Evolutionary conservation across 2,797 vertebrate genomes (phyloP), one percentile per base, ranked within the genome.

Genomic region (Sciurus vulgaris): DNA sequence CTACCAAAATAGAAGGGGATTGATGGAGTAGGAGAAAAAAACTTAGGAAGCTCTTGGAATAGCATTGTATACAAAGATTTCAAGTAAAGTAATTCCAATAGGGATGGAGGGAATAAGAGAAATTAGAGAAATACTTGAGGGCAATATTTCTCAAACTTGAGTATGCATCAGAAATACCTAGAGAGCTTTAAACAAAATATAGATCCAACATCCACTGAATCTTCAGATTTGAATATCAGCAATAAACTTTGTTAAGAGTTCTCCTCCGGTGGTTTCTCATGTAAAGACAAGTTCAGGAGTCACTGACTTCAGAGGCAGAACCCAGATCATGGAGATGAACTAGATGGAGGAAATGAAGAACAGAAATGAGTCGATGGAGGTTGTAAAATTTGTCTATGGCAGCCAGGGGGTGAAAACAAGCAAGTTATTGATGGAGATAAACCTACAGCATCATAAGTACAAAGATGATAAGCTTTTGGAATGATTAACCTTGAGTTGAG

Each of bases 271-370:
- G n/a, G 51, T 89, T 89, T 87, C 30, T 91, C 73, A 51, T 18
- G 38, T 67, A 17, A 4, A 76, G 89, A 41, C 63, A 82, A 63
- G 78, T 94, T 70, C 63, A 81, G 69, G 54, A 89, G 63, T 13
- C 61, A 59, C 13, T 86, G 44, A 63, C 18, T 82, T 72, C 38
- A 89, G 69, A 92, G 69, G 86, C 38, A 94, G 41, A 89, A 79
- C 13, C 56, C 24, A 56, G 22, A 33, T 49, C 74, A 54, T 20
- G 1, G 67, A 51, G 18, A 84, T 26, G 26, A 26, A 69, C n/a
- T 74, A 51, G 56, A 7, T 73, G 11, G 38, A 86, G 69, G 44
- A 86, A 77, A 78, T 44, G 22, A 92, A 6, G 2, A 22, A 63
- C 78, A 89, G 59, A 30, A 13, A 76, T 18, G 35, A 49, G 17